These are phyloP conservation scores for Steinernema scapterisci DNA, from an alignment of 2,888 invertebrate genomes.

Conservation along the genomic window DNA sequence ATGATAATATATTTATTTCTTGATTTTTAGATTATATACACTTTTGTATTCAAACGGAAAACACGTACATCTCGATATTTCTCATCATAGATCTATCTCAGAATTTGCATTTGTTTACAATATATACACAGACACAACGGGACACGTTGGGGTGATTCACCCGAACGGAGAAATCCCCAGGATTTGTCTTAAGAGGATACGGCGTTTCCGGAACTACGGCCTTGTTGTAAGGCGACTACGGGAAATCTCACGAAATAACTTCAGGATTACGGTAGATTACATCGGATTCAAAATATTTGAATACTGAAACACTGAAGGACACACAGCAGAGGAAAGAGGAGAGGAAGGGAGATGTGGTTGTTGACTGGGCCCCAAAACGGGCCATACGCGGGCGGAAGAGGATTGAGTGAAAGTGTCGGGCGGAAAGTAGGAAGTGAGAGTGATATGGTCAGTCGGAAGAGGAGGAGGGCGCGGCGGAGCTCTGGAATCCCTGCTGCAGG, in stretches of 20 bases:
- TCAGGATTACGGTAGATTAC: background rate
- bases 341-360: background rate
- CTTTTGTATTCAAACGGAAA: background rate
- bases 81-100: background rate
- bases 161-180: background rate
- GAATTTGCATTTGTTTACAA: background rate
- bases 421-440: background rate
- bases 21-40: too few species aligned
- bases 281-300: conserved; percentile 24
- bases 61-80: conserved; percentile 13
- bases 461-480: background rate
- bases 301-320: background rate
- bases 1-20: too few species aligned
- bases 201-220: background rate
- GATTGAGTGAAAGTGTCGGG: background rate
- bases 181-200: too few species aligned
- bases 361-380: conserved; percentile 12
- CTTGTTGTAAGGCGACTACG: conserved; percentile 12
- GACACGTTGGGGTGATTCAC: background rate
- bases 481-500: conserved; percentile 48
- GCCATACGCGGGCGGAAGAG: background rate
- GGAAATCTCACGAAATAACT: background rate
- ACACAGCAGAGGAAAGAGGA: background rate
- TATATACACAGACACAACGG: conserved; percentile 1
- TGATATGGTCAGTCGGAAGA: conserved; percentile 1